Evolutionary conservation across 2,113 vertebrate species (phyloP).

Genomic region (Melanerpes formicivorus): DNA sequence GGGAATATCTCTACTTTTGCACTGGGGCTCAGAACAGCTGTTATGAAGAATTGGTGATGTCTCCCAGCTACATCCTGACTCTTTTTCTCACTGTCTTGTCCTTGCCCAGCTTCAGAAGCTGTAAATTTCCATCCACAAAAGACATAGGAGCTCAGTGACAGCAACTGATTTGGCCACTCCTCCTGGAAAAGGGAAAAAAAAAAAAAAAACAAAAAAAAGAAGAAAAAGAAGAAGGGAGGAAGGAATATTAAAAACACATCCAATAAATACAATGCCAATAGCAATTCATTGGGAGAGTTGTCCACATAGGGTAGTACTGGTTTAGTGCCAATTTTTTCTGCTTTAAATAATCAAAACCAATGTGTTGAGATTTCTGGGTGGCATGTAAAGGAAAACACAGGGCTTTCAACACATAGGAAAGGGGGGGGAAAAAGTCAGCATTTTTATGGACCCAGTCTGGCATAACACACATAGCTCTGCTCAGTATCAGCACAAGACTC

Average conservation of each 20-base stretch:
- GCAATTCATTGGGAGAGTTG: not conserved
- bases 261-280: not conserved
- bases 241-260: not conserved
- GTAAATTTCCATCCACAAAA: not conserved
- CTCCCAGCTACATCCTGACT: not conserved
- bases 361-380: not conserved
- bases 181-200: not conserved
- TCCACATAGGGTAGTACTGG: not conserved
- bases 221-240: not conserved
- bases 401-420: not conserved
- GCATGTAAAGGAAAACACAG: not conserved
- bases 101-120: not conserved
- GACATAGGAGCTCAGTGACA: not conserved
- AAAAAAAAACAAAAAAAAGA: too few species aligned
- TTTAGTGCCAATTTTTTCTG: not conserved
- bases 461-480: not conserved
- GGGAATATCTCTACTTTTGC: not conserved
- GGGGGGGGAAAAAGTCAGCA: not conserved
- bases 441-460: not conserved
- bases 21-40: not conserved
- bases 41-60: rapidly evolving
- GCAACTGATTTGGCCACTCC: not conserved
- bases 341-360: not conserved
- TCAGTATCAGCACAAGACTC: not conserved
- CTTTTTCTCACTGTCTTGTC: not conserved